Evolutionary conservation across 2,113 vertebrate genomes (phyloP).

Genomic region (Zapus hudsonius): DNA sequence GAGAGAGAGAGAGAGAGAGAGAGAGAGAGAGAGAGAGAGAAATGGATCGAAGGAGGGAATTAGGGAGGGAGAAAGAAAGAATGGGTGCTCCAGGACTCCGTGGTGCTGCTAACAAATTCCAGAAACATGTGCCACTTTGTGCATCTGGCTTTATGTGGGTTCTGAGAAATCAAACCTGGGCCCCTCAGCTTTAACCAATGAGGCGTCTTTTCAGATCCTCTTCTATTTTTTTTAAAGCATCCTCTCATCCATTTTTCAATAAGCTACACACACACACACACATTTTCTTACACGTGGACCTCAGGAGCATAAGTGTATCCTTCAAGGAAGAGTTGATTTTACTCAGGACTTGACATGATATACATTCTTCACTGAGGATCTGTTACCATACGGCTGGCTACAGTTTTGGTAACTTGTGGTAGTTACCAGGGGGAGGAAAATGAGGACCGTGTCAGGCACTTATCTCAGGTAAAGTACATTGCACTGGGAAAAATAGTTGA

Average conservation of each 20-base stretch:
- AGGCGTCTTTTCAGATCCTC: too few relatives aligned
- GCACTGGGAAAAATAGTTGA: slow-evolving; percentile 39
- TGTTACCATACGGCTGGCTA: slow-evolving; percentile 60
- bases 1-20: too few relatives aligned
- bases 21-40: too few relatives aligned
- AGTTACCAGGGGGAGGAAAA: slow-evolving; percentile 53
- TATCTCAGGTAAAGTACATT: slow-evolving; percentile 53
- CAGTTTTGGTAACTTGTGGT: slow-evolving; percentile 57
- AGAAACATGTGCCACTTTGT: too few relatives aligned
- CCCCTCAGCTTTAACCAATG: too few relatives aligned
- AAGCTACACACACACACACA: slow-evolving; percentile 20
- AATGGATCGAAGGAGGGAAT: too few relatives aligned
- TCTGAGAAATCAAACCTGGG: too few relatives aligned
- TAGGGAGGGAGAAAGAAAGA: too few relatives aligned
- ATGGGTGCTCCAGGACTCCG: too few relatives aligned
- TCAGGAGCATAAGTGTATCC: slow-evolving; percentile 19
- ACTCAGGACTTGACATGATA: slow-evolving; percentile 41
- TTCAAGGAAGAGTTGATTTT: slow-evolving; percentile 52
- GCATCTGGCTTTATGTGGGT: too few relatives aligned
- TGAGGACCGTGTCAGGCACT: slow-evolving; percentile 1
- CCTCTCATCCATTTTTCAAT: slow-evolving; percentile 9
- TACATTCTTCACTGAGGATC: slow-evolving; percentile 35
- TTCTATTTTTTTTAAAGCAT: background rate
- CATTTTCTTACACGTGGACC: slow-evolving; percentile 3
- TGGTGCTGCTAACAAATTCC: too few relatives aligned